Evolutionary conservation across 1,140 invertebrate species (phyloP).

Genomic region (Stegodyphus dumicola): DNA sequence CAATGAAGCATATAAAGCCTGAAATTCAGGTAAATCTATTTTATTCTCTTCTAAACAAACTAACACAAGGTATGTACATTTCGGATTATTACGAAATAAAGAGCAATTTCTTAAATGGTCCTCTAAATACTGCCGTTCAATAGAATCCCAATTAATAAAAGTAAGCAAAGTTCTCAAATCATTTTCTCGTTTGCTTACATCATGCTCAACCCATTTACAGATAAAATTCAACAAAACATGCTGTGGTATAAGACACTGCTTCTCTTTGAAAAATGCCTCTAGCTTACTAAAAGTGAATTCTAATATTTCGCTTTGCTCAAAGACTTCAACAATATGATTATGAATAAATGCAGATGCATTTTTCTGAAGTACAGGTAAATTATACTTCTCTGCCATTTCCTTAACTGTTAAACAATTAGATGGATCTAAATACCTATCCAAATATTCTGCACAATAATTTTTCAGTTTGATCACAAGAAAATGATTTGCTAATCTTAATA

Average conservation of each 20-base stretch:
- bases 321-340: conserved; percentile 70
- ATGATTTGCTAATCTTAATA: conserved; percentile 75
- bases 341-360: conserved; percentile 70
- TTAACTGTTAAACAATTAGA: conserved; percentile 75
- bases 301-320: conserved; percentile 70
- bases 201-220: conserved; percentile 72
- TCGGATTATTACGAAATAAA: conserved; percentile 71
- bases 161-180: conserved; percentile 72
- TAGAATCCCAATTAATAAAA: conserved; percentile 69
- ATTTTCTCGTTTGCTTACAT: conserved; percentile 69
- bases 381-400: conserved; percentile 72
- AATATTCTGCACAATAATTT: conserved; percentile 76
- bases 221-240: conserved; percentile 69
- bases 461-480: conserved; percentile 75
- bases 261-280: conserved; percentile 66
- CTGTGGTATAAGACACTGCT: conserved; percentile 65
- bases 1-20: conserved; percentile 70
- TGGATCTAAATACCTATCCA: conserved; percentile 74
- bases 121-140: conserved; percentile 69
- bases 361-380: conserved; percentile 70
- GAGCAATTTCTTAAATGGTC: conserved; percentile 71
- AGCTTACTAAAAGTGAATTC: conserved; percentile 66
- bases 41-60: conserved; percentile 73
- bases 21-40: conserved; percentile 72
- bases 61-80: conserved; percentile 73